Evolutionary conservation across 2,797 vertebrate genomes (phyloP).

Genomic region (Cryptoblepharus egeriae): DNA sequence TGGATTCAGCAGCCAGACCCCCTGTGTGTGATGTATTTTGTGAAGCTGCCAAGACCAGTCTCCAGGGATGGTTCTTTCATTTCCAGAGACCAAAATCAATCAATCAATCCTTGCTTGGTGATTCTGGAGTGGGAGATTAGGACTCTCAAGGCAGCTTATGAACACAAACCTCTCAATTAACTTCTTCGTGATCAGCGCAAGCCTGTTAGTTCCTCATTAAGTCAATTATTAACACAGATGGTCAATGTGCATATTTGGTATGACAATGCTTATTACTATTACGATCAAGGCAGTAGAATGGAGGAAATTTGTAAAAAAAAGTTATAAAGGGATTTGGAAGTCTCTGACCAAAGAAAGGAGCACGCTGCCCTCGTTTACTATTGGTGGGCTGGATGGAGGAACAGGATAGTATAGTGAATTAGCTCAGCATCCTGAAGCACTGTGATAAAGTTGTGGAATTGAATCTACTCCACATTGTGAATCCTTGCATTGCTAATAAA

Average conservation of each 20-base stretch:
- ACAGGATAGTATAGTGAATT: neutral
- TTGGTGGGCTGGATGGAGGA: neutral
- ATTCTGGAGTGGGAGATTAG: constrained; percentile 68
- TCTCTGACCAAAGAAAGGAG: neutral
- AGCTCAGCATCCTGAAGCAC: neutral
- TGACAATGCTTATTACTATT: constrained; percentile 58
- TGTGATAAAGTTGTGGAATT: no score
- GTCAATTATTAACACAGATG: constrained; percentile 70
- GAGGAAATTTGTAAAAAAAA: neutral
- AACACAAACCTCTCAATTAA: constrained; percentile 72
- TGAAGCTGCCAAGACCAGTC: constrained; percentile 64
- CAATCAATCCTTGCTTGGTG: constrained; percentile 64
- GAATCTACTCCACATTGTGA: neutral
- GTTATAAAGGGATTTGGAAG: neutral
- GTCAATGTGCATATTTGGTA: constrained; percentile 53
- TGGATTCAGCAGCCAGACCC: neutral
- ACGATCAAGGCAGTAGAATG: constrained; percentile 34
- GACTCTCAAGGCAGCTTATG: constrained; percentile 70
- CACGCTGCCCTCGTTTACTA: neutral
- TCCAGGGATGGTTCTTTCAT: constrained; percentile 69
- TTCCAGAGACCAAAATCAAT: constrained; percentile 75
- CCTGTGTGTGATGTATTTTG: constrained; percentile 40
- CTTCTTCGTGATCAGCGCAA: constrained; percentile 61
- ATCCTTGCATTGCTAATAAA: neutral
- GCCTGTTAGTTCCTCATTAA: constrained; percentile 68